These are phyloP conservation scores for Drosophila insularis DNA, from an alignment of 1,140 invertebrate genomes.

Conservation along the genomic window DNA sequence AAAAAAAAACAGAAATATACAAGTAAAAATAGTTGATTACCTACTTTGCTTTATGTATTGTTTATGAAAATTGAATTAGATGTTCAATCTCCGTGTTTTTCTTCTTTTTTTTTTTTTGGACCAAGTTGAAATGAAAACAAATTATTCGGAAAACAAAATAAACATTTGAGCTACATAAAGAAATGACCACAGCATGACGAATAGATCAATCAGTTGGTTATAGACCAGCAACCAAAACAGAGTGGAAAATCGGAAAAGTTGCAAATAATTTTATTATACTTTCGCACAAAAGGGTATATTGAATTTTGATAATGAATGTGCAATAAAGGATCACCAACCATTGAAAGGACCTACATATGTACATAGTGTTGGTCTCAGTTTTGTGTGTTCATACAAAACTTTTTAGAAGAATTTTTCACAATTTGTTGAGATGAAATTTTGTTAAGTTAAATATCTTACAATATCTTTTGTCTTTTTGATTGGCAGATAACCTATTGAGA, in stretches of 20 bases:
- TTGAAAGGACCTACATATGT: too few species aligned
- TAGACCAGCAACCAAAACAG: not conserved
- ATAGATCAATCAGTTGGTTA: conserved; percentile 13
- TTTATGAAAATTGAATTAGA: conserved; percentile 22
- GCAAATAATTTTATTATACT: too few species aligned
- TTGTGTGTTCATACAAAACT: too few species aligned
- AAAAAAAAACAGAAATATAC: not conserved
- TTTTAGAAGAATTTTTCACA: too few species aligned
- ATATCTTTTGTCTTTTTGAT: too few species aligned
- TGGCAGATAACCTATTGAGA: too few species aligned
- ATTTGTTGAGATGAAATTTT: too few species aligned
- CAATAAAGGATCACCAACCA: too few species aligned
- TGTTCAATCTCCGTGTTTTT: not conserved
- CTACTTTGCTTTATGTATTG: conserved; percentile 24
- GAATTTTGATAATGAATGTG: too few species aligned
- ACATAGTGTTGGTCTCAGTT: too few species aligned
- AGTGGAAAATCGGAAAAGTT: not conserved
- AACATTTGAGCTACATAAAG: conserved; percentile 9
- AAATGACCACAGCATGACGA: not conserved
- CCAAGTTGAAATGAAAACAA: conserved; percentile 25
- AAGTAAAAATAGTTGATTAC: conserved; percentile 20
- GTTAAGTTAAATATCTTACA: too few species aligned
- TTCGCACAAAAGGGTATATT: too few species aligned
- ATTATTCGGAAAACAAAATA: conserved; percentile 29
- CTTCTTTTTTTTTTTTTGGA: not conserved